Conservation (phyloP, 2,113 vertebrate species). For the Budorcas taxicolor region DNA sequence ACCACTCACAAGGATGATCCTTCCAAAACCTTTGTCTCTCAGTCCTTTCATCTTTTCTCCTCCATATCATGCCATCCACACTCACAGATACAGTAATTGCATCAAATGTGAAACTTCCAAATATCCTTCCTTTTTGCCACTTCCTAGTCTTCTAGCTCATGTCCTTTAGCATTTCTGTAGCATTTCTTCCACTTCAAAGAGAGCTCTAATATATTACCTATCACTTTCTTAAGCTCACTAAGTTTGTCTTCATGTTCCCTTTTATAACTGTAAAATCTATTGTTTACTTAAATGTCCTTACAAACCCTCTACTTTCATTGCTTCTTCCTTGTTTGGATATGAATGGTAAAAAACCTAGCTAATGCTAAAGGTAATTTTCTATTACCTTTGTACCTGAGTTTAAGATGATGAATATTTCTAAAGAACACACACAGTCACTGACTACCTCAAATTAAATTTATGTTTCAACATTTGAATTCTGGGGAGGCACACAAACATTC, state of each 20-base stretch:
- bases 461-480: background rate
- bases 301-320: background rate
- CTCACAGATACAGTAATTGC: background rate
- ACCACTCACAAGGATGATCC: background rate
- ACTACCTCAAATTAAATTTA: background rate
- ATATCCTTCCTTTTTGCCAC: background rate
- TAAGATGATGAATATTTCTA: background rate
- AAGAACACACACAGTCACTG: background rate
- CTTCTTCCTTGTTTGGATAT: background rate
- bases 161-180: background rate
- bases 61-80: background rate
- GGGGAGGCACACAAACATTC: background rate
- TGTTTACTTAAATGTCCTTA: background rate
- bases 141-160: background rate
- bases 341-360: background rate
- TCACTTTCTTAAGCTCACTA: background rate
- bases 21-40: background rate
- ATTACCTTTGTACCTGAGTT: background rate
- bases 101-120: background rate
- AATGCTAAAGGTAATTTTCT: background rate
- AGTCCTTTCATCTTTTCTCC: background rate
- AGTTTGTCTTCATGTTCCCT: background rate
- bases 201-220: background rate
- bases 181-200: background rate
- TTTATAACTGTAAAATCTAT: background rate